Evolutionary conservation across 2,888 invertebrate genomes (phyloP).

Genomic region (Drosophila borealis): DNA sequence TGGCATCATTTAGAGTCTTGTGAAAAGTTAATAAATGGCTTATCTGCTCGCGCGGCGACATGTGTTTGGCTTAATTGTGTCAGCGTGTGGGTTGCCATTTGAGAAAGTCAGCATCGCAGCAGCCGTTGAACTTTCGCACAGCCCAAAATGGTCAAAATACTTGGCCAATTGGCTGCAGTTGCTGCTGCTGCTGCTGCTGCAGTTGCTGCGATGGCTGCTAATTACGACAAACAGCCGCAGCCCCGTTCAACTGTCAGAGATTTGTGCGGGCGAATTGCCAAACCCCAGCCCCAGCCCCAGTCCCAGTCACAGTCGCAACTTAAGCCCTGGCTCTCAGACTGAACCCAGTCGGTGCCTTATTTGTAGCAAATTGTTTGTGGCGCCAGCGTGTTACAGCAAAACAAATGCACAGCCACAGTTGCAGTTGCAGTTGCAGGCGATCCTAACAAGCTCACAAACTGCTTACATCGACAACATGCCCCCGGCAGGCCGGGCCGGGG

Average conservation of each 20-base stretch:
- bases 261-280: conserved; percentile 62
- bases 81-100: conserved; percentile 77
- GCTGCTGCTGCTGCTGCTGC: conserved; percentile 19
- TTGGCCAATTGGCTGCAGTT: conserved; percentile 49
- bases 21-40: conserved; percentile 83
- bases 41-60: conserved; percentile 71
- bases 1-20: conserved; percentile 80
- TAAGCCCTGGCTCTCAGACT: conserved; percentile 7
- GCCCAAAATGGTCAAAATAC: conserved; percentile 73
- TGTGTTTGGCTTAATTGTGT: conserved; percentile 82
- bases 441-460: conserved; percentile 42
- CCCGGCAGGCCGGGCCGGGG: conserved; percentile 30
- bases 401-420: conserved; percentile 26
- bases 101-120: conserved; percentile 56
- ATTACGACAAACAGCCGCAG: conserved; percentile 75
- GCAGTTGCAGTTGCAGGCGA: conserved; percentile 14
- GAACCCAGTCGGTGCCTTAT: conserved; percentile 79
- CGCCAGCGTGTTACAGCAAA: conserved; percentile 58
- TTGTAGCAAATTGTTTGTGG: conserved; percentile 83
- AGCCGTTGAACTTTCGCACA: conserved; percentile 74
- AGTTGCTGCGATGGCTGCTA: conserved; percentile 54
- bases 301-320: not conserved
- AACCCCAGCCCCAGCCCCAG: conserved; percentile 9
- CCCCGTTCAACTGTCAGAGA: conserved; percentile 72
- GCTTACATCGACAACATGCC: conserved; percentile 27